Conservation (phyloP, 2,797 vertebrate species). For the Hypotaenidia philippensis region DNA sequence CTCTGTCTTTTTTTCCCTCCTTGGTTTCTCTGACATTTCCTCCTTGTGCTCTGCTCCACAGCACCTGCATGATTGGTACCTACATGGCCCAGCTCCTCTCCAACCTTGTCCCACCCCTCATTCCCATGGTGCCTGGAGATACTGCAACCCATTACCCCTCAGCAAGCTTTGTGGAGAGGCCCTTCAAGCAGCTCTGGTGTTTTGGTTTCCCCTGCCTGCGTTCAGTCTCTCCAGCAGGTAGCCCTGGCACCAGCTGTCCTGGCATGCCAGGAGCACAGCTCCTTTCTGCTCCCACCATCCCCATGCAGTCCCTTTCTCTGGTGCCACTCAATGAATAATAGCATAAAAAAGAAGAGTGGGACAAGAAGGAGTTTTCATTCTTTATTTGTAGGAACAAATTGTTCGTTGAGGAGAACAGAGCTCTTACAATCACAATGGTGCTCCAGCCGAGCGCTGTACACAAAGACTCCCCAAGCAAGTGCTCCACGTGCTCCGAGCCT, state of each 20-base stretch:
- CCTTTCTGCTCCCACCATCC: background rate
- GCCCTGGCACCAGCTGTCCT: background rate
- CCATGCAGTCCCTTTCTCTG: background rate
- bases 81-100: background rate
- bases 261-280: rapidly evolving
- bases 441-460: background rate
- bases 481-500: background rate
- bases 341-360: background rate
- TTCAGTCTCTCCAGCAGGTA: background rate
- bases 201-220: background rate
- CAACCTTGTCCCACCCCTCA: background rate
- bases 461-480: background rate
- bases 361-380: background rate
- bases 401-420: background rate
- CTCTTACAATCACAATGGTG: background rate
- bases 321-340: rapidly evolving
- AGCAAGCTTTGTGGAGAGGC: background rate
- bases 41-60: background rate
- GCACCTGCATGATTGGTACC: background rate
- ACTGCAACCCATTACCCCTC: rapidly evolving
- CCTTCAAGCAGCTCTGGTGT: background rate
- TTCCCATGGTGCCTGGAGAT: background rate
- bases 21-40: background rate
- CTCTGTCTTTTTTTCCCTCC: background rate
- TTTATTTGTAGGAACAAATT: slow-evolving; percentile 46